Evolutionary conservation across 2,797 vertebrate genomes (phyloP), one percentile per base, ranked within the genome.

Genomic region (Sebastes cheni): DNA sequence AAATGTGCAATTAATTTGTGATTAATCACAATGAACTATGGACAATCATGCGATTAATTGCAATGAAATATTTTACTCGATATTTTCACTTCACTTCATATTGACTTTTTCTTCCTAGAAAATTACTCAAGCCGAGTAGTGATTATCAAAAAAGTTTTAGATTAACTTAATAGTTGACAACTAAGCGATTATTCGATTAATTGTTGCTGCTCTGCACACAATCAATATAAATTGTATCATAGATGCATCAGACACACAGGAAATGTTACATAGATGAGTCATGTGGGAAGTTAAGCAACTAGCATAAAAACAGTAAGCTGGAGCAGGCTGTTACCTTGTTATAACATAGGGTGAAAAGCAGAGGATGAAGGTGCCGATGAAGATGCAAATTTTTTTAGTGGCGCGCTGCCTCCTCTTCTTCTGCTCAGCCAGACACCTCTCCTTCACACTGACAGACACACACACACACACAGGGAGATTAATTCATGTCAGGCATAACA

Each of bases 311-410:
- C 3, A 65, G 7, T 14, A 11, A 30, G n/a, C 16, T 13, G 22
- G 1, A 58, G 65, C 4, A 32, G 30, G 2, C 2, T 54, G 14
- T 85, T 91, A 97, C 95, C 96, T 95, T 83, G 96, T 97, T 82
- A 96, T 92, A 69, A 96, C 95, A 34, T 96, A 96, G 9, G 96
- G 96, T 76, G 95, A 95, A 86, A 97, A 97, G 91, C 95, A 96
- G 83, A 96, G 52, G 81, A 97, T 81, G 80, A 97, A 97, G 1
- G 97, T 96, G 20, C 96, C 95, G 56, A 96, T 97, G 92, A 97
- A 97, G 93, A 96, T 87, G 92, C 95, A 93, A 68, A 96, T 97
- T 88, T 97, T 97, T 89, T 96, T 96, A 5, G 94, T 93, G 52
- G 96, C 97, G 0, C 95, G 86, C 77, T 89, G 95, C 76, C 90